phyloP scores from a whole-genome alignment of 2,888 invertebrate genomes.

The Diplazon laetatorius region DNA sequence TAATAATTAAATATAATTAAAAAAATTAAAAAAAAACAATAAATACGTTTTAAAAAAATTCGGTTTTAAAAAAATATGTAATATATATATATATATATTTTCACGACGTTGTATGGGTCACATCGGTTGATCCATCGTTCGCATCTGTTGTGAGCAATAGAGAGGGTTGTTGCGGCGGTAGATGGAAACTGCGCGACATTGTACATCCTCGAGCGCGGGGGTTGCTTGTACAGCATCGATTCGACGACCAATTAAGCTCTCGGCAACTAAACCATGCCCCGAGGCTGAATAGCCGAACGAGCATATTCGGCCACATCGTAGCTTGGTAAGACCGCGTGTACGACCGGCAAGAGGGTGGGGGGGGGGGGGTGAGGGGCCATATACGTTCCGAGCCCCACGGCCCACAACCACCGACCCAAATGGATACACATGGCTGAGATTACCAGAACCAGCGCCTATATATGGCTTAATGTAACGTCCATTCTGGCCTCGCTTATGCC shows the following conservation, averaged over 20 bases:
- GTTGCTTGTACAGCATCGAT: slow-evolving; percentile 75
- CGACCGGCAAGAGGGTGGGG: too few species aligned
- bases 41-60: too few species aligned
- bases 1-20: too few species aligned
- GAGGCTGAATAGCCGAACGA: slow-evolving; percentile 55
- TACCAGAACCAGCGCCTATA: slow-evolving; percentile 77
- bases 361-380: slow-evolving; percentile 25
- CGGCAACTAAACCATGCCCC: slow-evolving; percentile 61
- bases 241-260: slow-evolving; percentile 78
- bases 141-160: slow-evolving; percentile 26
- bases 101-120: too few species aligned
- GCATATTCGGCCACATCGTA: slow-evolving; percentile 51
- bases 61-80: too few species aligned
- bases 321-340: slow-evolving; percentile 53
- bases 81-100: too few species aligned
- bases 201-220: slow-evolving; percentile 67
- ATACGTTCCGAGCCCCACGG: slow-evolving; percentile 27
- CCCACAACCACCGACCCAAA: slow-evolving; percentile 74
- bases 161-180: slow-evolving; percentile 3
- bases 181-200: slow-evolving; percentile 26
- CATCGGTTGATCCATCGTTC: background rate
- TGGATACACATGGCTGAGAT: slow-evolving; percentile 81
- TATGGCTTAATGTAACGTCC: slow-evolving; percentile 75
- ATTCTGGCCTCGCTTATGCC: slow-evolving; percentile 54
- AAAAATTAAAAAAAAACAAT: too few species aligned